Conservation (phyloP, 2,797 vertebrate genomes). For the Tachyglossus aculeatus region DNA sequence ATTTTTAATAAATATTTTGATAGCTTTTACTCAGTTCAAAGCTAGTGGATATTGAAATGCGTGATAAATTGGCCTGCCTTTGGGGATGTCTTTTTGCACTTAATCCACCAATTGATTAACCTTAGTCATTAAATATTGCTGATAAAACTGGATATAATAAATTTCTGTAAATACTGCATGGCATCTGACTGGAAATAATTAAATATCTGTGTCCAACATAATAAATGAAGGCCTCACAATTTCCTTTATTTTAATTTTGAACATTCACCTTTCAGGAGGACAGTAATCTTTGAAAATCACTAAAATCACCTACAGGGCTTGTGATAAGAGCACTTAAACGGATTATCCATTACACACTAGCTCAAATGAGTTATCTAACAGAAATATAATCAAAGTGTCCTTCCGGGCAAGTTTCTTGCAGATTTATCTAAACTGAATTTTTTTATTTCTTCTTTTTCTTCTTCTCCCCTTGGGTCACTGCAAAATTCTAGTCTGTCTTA, state of each 20-base stretch:
- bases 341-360: constrained; percentile 77
- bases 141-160: background rate
- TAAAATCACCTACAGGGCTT: constrained; percentile 67
- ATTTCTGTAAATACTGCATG: background rate
- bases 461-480: background rate
- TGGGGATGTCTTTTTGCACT: background rate
- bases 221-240: constrained; percentile 2
- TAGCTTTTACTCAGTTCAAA: too few species aligned
- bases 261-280: constrained; percentile 39
- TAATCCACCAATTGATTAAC: background rate
- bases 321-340: constrained; percentile 79
- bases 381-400: constrained; percentile 73
- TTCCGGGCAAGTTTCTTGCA: constrained; percentile 62
- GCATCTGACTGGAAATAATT: background rate
- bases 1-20: background rate
- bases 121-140: background rate
- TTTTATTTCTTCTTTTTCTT: background rate
- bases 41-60: too few species aligned
- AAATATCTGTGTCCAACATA: background rate
- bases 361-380: constrained; percentile 77
- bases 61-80: background rate
- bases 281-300: constrained; percentile 58
- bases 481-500: constrained; percentile 10
- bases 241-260: constrained; percentile 32
- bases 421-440: constrained; percentile 62